Percentiles rank a stretch among this genome's conserved stretches.
Conservation (phyloP, 2,888 invertebrate genomes). For the Sinodicranocentrus sp. region DNA sequence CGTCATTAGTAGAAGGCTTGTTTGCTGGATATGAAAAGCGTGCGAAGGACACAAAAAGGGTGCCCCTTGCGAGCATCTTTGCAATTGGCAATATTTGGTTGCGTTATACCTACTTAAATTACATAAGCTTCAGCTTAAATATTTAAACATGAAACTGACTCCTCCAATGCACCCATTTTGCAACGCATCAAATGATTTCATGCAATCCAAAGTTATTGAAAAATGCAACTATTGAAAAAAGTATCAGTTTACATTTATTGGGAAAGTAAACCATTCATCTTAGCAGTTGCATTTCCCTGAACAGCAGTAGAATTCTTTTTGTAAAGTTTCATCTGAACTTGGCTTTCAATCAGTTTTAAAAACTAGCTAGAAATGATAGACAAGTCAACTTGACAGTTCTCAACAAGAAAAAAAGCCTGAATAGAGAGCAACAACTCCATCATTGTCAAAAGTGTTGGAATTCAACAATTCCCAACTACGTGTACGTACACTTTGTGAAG, state of each 20-base stretch:
- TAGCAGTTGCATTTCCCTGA: no score
- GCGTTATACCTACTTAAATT: conserved; percentile 15
- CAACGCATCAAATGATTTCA: no score
- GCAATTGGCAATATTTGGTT: conserved; percentile 18
- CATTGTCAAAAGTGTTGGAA: conserved; percentile 66
- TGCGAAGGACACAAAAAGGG: background rate
- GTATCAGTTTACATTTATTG: conserved; percentile 2
- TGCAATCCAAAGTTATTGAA: conserved; percentile 5
- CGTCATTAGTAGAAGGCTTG: conserved; percentile 54
- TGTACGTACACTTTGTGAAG: no score
- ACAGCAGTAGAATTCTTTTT: no score
- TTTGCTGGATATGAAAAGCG: background rate
- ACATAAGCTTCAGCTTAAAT: background rate
- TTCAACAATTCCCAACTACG: conserved; percentile 30
- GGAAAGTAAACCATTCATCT: no score
- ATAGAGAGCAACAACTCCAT: conserved; percentile 65
- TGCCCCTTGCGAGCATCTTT: no score
- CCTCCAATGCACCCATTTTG: no score
- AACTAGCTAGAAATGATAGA: conserved; percentile 24
- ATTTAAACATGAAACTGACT: no score
- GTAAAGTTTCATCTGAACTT: background rate
- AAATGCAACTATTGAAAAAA: background rate
- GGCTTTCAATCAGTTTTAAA: conserved; percentile 15
- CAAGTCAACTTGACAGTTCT: conserved; percentile 60
- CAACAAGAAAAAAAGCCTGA: conserved; percentile 51